These are phyloP conservation scores for Campoplex nolae DNA, from an alignment of 2,888 invertebrate genomes.

Conservation along the genomic window DNA sequence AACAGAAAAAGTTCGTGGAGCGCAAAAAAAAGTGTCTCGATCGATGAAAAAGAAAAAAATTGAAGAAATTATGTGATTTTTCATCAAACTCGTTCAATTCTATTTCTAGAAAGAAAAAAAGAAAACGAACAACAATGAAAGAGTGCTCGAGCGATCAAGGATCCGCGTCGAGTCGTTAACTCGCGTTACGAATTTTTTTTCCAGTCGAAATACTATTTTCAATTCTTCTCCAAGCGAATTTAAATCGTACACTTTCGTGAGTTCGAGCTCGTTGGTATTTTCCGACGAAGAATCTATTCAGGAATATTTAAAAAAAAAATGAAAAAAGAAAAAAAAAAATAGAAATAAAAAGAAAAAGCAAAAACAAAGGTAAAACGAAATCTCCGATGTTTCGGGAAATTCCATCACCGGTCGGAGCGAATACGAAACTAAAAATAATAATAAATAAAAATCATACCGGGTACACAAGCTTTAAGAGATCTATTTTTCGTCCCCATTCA, in stretches of 20 bases:
- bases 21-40: neutral
- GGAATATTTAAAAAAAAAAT: neutral
- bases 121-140: neutral
- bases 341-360: neutral
- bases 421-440: conserved; percentile 1
- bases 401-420: neutral
- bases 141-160: neutral
- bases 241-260: neutral
- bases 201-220: neutral
- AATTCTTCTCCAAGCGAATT: neutral
- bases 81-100: neutral
- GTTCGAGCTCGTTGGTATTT: neutral
- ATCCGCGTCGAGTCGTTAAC: neutral
- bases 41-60: neutral
- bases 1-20: neutral
- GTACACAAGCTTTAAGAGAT: conserved; percentile 48
- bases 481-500: conserved; percentile 25
- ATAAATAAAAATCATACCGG: neutral
- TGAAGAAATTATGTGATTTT: conserved; percentile 8
- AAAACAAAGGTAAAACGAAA: neutral
- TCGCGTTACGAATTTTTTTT: neutral
- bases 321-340: neutral
- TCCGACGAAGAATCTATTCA: neutral
- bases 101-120: neutral
- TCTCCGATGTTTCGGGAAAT: neutral